A percentile compares a stretch with the other conserved stretches of the same genome.
phyloP scores from a whole-genome alignment of 2,888 invertebrate genomes.

The Hyles lineata region DNA sequence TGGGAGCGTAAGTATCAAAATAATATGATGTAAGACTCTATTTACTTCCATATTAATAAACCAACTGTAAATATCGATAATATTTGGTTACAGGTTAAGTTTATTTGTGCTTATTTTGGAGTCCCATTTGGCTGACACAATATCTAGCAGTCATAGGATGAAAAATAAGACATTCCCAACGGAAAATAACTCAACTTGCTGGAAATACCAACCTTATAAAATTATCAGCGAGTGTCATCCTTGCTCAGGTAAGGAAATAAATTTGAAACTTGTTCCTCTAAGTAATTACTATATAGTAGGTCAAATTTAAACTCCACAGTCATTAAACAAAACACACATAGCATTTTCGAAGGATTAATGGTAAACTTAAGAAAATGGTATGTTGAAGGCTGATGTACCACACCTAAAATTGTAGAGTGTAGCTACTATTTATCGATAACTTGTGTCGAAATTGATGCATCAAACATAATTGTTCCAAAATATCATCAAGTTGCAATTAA shows the following conservation, averaged over 20 bases:
- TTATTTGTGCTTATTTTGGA: constrained; percentile 92
- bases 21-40: neutral
- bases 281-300: neutral
- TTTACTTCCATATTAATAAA: neutral
- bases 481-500: no score
- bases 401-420: no score
- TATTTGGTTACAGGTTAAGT: constrained; percentile 87
- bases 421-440: no score
- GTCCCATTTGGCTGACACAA: constrained; percentile 85
- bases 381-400: no score
- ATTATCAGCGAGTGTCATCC: constrained; percentile 92
- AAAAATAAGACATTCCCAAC: constrained; percentile 87
- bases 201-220: constrained; percentile 89
- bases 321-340: neutral
- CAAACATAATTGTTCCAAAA: no score
- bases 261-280: neutral
- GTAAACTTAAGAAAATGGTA: no score
- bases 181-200: constrained; percentile 92
- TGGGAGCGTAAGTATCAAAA: constrained; percentile 88
- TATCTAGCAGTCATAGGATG: constrained; percentile 85
- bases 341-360: no score
- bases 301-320: no score
- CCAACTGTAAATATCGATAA: neutral
- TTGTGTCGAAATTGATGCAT: no score
- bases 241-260: constrained; percentile 87